Evolutionary conservation across 2,113 vertebrate species (phyloP).

Genomic region (Casuarius casuarius): DNA sequence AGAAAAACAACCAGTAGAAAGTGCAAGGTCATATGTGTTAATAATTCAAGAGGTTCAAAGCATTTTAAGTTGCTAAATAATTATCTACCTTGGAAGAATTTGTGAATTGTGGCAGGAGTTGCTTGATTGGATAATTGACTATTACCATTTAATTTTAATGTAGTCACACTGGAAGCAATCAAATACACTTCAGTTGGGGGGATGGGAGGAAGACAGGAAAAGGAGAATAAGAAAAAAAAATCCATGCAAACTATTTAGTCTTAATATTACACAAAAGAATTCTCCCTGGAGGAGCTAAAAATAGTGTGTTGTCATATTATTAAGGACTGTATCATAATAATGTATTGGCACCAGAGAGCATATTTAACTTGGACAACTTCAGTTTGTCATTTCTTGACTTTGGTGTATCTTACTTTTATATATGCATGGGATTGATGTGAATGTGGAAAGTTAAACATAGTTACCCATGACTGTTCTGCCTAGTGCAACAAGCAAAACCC

Average conservation of each 20-base stretch:
- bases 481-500: neutral
- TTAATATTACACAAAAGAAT: neutral
- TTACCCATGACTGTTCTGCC: neutral
- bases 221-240: neutral
- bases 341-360: neutral
- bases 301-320: neutral
- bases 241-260: neutral
- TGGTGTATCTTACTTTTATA: neutral
- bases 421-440: neutral
- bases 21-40: neutral
- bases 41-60: neutral
- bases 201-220: neutral
- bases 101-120: neutral
- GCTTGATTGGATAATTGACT: conserved; percentile 15
- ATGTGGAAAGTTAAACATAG: neutral
- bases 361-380: neutral
- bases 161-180: conserved; percentile 1
- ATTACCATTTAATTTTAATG: conserved; percentile 16
- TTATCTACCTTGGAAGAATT: neutral
- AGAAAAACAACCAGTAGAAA: neutral
- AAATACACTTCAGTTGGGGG: neutral
- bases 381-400: neutral
- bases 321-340: neutral
- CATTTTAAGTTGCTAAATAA: neutral
- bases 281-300: neutral